Percentiles rank a stretch among this genome's conserved stretches.
Conservation (phyloP, 2,888 invertebrate genomes). For the Hymenopus coronatus region DNA sequence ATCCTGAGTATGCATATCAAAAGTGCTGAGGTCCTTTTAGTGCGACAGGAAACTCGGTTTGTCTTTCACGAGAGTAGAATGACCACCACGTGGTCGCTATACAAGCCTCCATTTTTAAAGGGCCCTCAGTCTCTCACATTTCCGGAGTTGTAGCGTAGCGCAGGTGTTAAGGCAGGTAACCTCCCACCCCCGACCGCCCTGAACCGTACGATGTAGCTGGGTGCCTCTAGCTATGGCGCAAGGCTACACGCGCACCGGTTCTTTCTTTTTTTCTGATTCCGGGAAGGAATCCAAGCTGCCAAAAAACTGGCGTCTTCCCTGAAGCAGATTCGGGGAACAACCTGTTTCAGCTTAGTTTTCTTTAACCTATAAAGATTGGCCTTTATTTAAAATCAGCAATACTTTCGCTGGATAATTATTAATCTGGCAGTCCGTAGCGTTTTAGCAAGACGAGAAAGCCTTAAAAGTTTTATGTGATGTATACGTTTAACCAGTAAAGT, state of each 20-base stretch:
- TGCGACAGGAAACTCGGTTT: neutral
- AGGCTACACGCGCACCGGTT: neutral
- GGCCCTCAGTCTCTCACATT: neutral
- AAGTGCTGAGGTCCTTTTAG: neutral
- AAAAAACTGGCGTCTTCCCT: too few relatives aligned
- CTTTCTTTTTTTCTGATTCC: neutral
- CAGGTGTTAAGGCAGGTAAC: neutral
- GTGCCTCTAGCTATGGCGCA: neutral
- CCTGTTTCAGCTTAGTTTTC: neutral
- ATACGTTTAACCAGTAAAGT: too few relatives aligned
- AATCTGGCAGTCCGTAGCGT: too few relatives aligned
- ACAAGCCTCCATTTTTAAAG: neutral
- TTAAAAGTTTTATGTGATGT: too few relatives aligned
- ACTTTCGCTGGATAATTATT: neutral
- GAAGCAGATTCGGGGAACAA: too few relatives aligned
- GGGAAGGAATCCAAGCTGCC: neutral
- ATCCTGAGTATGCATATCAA: neutral
- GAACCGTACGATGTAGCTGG: neutral
- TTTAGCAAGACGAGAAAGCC: too few relatives aligned
- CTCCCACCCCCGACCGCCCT: neutral
- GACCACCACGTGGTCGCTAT: neutral
- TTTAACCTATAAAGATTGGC: neutral
- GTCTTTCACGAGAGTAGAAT: neutral
- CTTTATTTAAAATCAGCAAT: neutral
- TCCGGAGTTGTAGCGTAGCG: slow-evolving; percentile 1